Base-by-base conservation (phyloP, 2,888 invertebrate species). In the Eupithecia vulgata region DNA sequence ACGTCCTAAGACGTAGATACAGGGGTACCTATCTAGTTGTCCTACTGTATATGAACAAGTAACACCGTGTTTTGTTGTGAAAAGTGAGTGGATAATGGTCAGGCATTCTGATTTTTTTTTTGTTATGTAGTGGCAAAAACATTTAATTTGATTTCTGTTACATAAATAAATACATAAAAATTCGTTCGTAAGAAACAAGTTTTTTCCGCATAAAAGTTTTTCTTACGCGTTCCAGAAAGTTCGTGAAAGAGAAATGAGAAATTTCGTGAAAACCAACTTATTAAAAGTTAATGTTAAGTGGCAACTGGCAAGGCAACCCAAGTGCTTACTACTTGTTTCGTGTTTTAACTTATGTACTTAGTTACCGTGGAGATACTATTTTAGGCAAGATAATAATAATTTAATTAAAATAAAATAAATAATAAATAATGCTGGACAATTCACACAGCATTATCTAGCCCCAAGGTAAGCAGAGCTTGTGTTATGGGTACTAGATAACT, bases 81-180 rank as follows among this genome's bases (percentile, higher is more conserved):
- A 64, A 57, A 40, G 64, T 67, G 72, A 64, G 70, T 64, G 67
- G 64, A 65, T 67, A 70, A 64, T 48, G 68, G 65, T 68, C 64
- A 21, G 42, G 67, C 34, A 69, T 74, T 48, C 67, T 45, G 40
- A 70, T 17, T 42, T 35, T 61, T 75, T 75, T 62, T 40, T 45
- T 35, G 17, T 35, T 61, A 34, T 25, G 45, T 37, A 37, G 12
- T 71, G 45, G 35, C 64, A 65, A 37, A 48, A 57, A 25, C 48
- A 71, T 52, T 48, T 48, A 8, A 61, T 40, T 67, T 71, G 66
- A n/a, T 61, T 21, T 61, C 67, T 57, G 65, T 57, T n/a, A n/a
- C 48, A 52, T 57, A n/a, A 57, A 57, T 25, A 0, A 5, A n/a
- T n/a, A n/a, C n/a, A n/a, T n/a, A n/a, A n/a, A n/a, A n/a, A n/a